Evolutionary conservation across 92 coral and sea anemone genomes (phyloP).

Genomic region (Zoanthus sansibaricus): DNA sequence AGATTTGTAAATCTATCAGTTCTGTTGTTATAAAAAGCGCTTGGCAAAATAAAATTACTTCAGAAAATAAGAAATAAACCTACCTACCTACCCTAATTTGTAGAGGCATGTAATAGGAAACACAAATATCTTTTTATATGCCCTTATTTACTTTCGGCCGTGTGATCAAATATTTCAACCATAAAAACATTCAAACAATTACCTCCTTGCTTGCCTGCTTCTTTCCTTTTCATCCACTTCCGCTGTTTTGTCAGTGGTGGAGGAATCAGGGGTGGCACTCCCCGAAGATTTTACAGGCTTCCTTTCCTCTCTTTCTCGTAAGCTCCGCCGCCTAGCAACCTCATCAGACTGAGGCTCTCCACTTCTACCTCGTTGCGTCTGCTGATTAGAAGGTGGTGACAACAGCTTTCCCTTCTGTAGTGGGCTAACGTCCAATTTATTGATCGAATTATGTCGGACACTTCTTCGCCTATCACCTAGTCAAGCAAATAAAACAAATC

Average conservation of each 20-base stretch:
- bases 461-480: conserved; percentile 95
- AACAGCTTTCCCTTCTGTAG: conserved; percentile 43
- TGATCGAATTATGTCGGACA: conserved; percentile 92
- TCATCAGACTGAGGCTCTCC: conserved; percentile 39
- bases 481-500: not conserved
- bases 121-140: too few relatives aligned
- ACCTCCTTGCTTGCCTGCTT: conserved; percentile 93
- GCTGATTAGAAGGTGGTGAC: conserved; percentile 53
- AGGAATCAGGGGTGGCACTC: conserved; percentile 88
- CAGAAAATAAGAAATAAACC: too few relatives aligned
- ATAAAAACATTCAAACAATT: not conserved
- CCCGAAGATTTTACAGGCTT: conserved; percentile 87
- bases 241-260: conserved; percentile 71
- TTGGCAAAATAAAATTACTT: too few relatives aligned
- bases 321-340: conserved; percentile 39
- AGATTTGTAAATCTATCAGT: too few relatives aligned
- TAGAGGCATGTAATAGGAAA: too few relatives aligned
- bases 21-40: too few relatives aligned
- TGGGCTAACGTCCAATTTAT: conserved; percentile 70
- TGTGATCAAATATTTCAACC: too few relatives aligned
- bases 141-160: too few relatives aligned
- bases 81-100: too few relatives aligned
- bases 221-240: conserved; percentile 88
- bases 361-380: conserved; percentile 34
- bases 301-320: conserved; percentile 40